Percentiles rank a stretch among this genome's conserved stretches.
These are phyloP conservation scores for Engraulis encrasicolus DNA, from an alignment of 2,113 vertebrate species.

Conservation along the genomic window DNA sequence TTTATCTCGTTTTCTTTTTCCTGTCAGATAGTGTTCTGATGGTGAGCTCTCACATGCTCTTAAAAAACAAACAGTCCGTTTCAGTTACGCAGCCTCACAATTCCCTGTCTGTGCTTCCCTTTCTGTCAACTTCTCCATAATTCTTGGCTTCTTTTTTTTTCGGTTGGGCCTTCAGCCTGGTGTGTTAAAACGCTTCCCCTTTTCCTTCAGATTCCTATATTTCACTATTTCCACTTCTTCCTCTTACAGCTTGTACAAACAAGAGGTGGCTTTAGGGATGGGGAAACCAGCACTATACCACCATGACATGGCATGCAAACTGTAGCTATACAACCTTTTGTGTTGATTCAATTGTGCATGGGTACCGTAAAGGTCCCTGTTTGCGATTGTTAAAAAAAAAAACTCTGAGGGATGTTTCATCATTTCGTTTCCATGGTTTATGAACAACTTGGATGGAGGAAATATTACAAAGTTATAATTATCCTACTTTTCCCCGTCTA, in stretches of 20 bases:
- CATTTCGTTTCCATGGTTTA: neutral
- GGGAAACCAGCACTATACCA: constrained; percentile 85
- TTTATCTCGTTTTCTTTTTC: neutral
- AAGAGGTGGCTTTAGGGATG: constrained; percentile 76
- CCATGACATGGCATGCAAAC: constrained; percentile 82
- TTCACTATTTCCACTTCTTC: constrained; percentile 92
- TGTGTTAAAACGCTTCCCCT: constrained; percentile 88
- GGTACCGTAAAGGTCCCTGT: neutral
- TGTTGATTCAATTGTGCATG: constrained; percentile 21
- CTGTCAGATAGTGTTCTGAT: neutral
- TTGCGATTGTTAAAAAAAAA: neutral
- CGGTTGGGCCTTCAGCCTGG: constrained; percentile 85
- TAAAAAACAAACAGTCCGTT: constrained; percentile 55
- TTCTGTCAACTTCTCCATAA: constrained; percentile 98
- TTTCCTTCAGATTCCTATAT: constrained; percentile 92
- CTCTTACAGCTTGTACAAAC: constrained; percentile 84
- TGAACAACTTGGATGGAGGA: neutral
- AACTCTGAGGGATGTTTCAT: neutral
- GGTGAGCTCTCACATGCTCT: neutral
- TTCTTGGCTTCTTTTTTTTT: constrained; percentile 85
- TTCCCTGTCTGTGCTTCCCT: constrained; percentile 92
- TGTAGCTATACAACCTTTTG: constrained; percentile 72
- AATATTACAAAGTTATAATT: neutral
- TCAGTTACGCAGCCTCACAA: constrained; percentile 80
- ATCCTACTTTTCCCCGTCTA: too few relatives aligned